Evolutionary conservation across 2,888 invertebrate species (phyloP).

Genomic region (Chironomus riparius): DNA sequence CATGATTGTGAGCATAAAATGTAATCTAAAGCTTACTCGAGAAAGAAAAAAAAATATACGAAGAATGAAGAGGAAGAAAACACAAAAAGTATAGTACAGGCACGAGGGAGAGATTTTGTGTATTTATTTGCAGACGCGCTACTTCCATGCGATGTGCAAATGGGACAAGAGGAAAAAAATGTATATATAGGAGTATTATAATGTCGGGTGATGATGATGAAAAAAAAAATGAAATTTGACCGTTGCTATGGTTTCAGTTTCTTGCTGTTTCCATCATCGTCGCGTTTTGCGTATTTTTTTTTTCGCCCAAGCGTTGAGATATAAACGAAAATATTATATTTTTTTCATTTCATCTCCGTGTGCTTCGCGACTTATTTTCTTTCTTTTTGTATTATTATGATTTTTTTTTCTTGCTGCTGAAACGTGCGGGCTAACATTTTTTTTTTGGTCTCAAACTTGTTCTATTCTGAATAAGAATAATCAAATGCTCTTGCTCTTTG

Average conservation of each 20-base stretch:
- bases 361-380: constrained; percentile 10
- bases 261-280: constrained; percentile 21
- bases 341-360: constrained; percentile 12
- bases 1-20: background rate
- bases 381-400: background rate
- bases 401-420: background rate
- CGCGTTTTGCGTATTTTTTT: constrained; percentile 23
- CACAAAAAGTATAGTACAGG: background rate
- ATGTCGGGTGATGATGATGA: constrained; percentile 10
- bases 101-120: constrained; percentile 3
- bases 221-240: constrained; percentile 14
- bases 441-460: background rate
- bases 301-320: constrained; percentile 10
- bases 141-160: constrained; percentile 3
- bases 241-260: constrained; percentile 27
- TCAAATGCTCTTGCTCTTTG: background rate
- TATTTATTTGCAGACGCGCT: constrained; percentile 5
- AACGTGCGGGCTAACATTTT: background rate
- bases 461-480: background rate
- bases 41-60: background rate
- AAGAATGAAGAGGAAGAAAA: background rate
- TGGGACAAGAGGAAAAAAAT: background rate
- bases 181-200: background rate
- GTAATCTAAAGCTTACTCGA: background rate
- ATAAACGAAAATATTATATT: constrained; percentile 4